phyloP scores from a whole-genome alignment of 2,888 invertebrate genomes.

The Parnassius mnemosyne region DNA sequence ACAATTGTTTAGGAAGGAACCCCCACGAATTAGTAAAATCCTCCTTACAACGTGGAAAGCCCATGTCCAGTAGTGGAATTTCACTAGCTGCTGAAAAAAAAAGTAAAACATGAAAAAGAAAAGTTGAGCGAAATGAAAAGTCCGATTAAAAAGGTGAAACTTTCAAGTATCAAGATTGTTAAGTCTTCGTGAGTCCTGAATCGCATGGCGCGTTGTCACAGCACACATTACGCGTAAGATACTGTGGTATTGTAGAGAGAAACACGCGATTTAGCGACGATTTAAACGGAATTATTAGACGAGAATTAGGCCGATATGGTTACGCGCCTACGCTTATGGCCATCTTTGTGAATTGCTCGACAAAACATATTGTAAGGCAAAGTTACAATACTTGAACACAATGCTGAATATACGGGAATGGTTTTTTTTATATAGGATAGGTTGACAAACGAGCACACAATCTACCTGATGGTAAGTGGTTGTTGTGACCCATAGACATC shows the following conservation, averaged over 20 bases:
- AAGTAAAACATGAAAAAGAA: too few species aligned
- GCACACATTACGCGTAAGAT: slow-evolving; percentile 76
- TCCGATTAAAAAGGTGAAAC: too few species aligned
- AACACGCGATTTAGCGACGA: slow-evolving; percentile 63
- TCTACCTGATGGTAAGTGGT: too few species aligned
- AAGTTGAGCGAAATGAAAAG: too few species aligned
- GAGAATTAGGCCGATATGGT: slow-evolving; percentile 52
- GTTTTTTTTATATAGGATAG: too few species aligned
- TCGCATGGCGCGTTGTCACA: slow-evolving; percentile 60
- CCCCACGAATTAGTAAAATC: too few species aligned
- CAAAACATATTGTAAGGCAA: slow-evolving; percentile 37
- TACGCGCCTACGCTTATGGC: slow-evolving; percentile 42
- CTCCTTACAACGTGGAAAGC: too few species aligned
- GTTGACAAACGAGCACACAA: too few species aligned
- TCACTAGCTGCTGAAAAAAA: too few species aligned
- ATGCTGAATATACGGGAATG: slow-evolving; percentile 6
- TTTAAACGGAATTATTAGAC: slow-evolving; percentile 64
- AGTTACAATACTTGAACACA: slow-evolving; percentile 18
- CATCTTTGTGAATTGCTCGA: slow-evolving; percentile 35
- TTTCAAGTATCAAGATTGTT: slow-evolving; percentile 48
- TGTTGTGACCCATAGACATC: too few species aligned
- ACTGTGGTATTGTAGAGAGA: slow-evolving; percentile 64
- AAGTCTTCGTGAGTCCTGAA: slow-evolving; percentile 29
- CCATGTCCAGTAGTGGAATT: too few species aligned
- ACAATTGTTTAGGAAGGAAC: slow-evolving; percentile 27